Evolutionary conservation across 92 coral and sea anemone genomes (phyloP).

Genomic region (Zoanthus sansibaricus): DNA sequence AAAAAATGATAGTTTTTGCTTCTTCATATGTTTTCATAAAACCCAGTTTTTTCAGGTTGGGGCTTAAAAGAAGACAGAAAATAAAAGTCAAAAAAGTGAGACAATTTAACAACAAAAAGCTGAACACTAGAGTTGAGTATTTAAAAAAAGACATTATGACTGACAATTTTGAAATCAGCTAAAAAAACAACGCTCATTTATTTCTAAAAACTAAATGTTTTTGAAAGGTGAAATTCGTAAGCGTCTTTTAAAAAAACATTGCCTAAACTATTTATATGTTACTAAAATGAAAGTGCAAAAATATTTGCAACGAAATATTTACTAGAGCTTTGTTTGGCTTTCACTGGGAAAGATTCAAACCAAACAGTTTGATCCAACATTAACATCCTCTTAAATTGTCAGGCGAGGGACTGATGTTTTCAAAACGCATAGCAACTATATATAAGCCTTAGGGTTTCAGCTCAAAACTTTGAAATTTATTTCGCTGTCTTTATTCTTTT

Average conservation of each 20-base stretch:
- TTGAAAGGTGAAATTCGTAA: constrained; percentile 41
- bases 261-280: not conserved
- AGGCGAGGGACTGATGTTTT: not conserved
- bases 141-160: constrained; percentile 57
- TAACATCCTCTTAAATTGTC: constrained; percentile 16
- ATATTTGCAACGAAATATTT: constrained; percentile 13
- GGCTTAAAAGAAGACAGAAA: not conserved
- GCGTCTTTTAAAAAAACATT: constrained; percentile 5
- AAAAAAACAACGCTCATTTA: constrained; percentile 57
- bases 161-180: constrained; percentile 60
- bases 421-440: not conserved
- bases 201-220: constrained; percentile 48
- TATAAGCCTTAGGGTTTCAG: not conserved
- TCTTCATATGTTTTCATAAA: not conserved
- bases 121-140: not conserved
- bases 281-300: constrained; percentile 23
- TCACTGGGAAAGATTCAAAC: not conserved
- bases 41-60: not conserved
- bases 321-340: not conserved
- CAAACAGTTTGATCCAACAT: not conserved
- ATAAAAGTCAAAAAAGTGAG: not conserved
- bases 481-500: not conserved
- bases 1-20: not conserved
- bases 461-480: not conserved
- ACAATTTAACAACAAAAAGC: not conserved